A percentile compares a stretch with the other conserved stretches of the same genome.
phyloP scores from a whole-genome alignment of 1,140 invertebrate genomes.

The Penaeus japonicus region DNA sequence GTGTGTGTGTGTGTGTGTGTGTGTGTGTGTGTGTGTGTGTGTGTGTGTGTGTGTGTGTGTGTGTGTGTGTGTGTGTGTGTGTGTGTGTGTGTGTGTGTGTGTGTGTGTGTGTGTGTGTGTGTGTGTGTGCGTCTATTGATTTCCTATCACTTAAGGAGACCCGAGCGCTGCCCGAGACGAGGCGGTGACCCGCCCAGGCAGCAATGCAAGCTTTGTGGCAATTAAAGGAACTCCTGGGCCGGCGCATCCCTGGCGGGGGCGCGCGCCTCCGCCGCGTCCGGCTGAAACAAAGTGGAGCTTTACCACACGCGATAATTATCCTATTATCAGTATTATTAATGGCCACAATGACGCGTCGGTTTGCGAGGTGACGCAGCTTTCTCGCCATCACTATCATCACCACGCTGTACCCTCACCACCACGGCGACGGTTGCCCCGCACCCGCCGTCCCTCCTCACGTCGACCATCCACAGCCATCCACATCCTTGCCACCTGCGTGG shows the following conservation, averaged over 20 bases:
- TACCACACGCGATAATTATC: slow-evolving; percentile 32
- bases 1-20: not conserved
- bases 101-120: not conserved
- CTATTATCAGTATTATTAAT: slow-evolving; percentile 46
- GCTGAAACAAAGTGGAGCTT: slow-evolving; percentile 10
- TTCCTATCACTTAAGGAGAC: too few relatives aligned
- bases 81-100: not conserved
- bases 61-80: not conserved
- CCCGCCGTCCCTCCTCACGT: too few relatives aligned
- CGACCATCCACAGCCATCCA: too few relatives aligned
- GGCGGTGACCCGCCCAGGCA: too few relatives aligned
- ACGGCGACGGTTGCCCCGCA: too few relatives aligned
- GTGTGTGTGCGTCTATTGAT: not conserved
- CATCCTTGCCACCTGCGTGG: too few relatives aligned
- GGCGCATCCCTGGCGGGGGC: too few relatives aligned
- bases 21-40: not conserved
- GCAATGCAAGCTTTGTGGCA: too few relatives aligned
- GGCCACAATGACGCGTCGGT: slow-evolving; percentile 30
- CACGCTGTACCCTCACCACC: too few relatives aligned
- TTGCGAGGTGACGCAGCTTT: not conserved
- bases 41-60: not conserved
- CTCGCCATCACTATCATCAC: not conserved
- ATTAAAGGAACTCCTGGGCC: too few relatives aligned
- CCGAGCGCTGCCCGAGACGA: too few relatives aligned
- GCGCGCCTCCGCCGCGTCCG: not conserved